A percentile compares a stretch with the other conserved stretches of the same genome.
These are phyloP conservation scores for Manis crassicaudata DNA, from an alignment of 2,797 vertebrate genomes.

Conservation along the genomic window DNA sequence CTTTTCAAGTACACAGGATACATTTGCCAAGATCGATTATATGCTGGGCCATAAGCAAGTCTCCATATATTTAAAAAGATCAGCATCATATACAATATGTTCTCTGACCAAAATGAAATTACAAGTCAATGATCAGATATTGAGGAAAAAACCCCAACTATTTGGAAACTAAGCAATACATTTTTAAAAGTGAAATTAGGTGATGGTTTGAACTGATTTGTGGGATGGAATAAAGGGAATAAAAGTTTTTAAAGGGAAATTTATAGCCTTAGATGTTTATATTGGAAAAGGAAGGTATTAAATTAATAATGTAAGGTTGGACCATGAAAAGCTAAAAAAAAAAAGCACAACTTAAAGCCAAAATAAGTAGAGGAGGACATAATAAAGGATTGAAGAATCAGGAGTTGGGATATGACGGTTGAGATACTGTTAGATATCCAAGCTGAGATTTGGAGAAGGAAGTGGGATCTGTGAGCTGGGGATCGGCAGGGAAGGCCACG, in stretches of 20 bases:
- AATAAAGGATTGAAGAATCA: background rate
- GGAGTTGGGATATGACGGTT: accelerated
- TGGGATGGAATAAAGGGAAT: background rate
- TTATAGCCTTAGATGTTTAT: background rate
- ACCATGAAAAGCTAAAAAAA: background rate
- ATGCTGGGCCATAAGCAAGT: background rate
- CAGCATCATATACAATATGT: background rate
- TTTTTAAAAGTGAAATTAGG: background rate
- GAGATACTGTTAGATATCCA: background rate
- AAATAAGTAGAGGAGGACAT: background rate
- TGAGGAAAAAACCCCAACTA: background rate
- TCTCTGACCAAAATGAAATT: background rate
- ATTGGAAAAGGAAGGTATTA: background rate
- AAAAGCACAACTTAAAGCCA: background rate
- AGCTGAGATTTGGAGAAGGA: background rate
- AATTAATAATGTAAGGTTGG: background rate
- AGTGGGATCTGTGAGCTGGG: background rate
- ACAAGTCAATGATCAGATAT: background rate
- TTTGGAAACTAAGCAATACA: background rate
- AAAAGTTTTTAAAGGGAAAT: background rate
- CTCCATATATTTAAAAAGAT: background rate
- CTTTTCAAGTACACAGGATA: too few relatives aligned
- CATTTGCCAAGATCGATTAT: background rate
- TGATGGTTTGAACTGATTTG: background rate
- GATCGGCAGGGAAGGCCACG: background rate